Conservation (phyloP, 2,113 vertebrate genomes). For the Zapornia atra region DNA sequence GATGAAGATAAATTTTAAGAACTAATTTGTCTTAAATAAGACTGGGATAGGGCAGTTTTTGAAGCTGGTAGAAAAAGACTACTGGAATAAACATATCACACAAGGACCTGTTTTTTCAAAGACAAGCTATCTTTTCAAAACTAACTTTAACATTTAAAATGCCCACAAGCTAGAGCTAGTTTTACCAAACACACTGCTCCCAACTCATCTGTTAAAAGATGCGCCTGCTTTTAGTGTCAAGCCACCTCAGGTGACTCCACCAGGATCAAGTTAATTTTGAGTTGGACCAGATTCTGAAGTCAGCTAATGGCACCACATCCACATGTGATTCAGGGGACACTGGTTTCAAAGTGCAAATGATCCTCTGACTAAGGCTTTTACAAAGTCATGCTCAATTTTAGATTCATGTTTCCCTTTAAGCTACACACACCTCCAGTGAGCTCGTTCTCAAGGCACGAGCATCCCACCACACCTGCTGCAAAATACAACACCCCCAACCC, state of each 20-base stretch:
- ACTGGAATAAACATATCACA: background rate
- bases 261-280: background rate
- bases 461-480: background rate
- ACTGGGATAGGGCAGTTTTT: background rate
- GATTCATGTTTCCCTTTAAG: background rate
- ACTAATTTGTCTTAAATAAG: background rate
- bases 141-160: background rate
- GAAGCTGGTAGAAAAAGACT: background rate
- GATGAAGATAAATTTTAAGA: background rate
- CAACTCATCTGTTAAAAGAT: background rate
- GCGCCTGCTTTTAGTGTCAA: background rate
- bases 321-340: fast-evolving
- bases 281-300: background rate
- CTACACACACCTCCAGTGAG: background rate
- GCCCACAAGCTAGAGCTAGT: background rate
- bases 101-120: background rate
- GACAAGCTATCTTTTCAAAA: background rate
- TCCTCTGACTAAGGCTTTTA: background rate
- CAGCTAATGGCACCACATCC: background rate
- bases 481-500: background rate
- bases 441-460: background rate
- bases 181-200: background rate
- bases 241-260: background rate
- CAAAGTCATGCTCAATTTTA: background rate
- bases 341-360: background rate